These are phyloP conservation scores for Agrypnus murinus DNA, from an alignment of 2,888 invertebrate species.

Conservation along the genomic window DNA sequence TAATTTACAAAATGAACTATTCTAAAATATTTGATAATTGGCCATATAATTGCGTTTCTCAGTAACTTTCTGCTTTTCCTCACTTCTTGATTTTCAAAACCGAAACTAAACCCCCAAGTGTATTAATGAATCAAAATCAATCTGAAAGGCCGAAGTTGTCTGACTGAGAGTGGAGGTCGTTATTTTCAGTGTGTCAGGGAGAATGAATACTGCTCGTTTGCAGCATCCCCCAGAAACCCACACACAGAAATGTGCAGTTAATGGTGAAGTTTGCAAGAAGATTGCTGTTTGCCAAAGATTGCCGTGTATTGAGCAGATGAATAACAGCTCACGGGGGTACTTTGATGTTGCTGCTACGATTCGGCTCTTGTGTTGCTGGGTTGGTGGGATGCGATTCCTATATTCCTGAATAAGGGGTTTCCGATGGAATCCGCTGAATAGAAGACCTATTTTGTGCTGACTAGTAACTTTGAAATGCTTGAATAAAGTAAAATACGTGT, in stretches of 20 bases:
- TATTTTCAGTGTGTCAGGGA: slow-evolving; percentile 31
- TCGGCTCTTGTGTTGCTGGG: slow-evolving; percentile 41
- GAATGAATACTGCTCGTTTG: slow-evolving; percentile 20
- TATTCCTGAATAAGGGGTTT: slow-evolving; percentile 48
- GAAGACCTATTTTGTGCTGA: slow-evolving; percentile 44
- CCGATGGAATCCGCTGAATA: slow-evolving; percentile 49
- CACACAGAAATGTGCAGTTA: slow-evolving; percentile 45
- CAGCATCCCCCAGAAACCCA: slow-evolving; percentile 22
- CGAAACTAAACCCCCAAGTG: too few relatives aligned
- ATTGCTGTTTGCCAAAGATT: slow-evolving; percentile 52
- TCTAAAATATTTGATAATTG: too few relatives aligned
- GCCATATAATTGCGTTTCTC: too few relatives aligned
- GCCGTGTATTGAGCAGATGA: slow-evolving; percentile 49
- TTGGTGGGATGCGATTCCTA: slow-evolving; percentile 25
- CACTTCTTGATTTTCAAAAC: too few relatives aligned
- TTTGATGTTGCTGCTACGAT: slow-evolving; percentile 49
- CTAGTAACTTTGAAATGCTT: slow-evolving; percentile 39
- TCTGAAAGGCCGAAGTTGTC: background rate
- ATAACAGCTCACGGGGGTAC: slow-evolving; percentile 46
- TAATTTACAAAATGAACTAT: too few relatives aligned
- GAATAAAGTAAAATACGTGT: slow-evolving; percentile 40
- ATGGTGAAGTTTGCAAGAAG: slow-evolving; percentile 49
- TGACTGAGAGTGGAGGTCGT: slow-evolving; percentile 12
- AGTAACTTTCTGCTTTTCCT: too few relatives aligned
- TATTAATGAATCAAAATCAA: too few relatives aligned